Base-by-base conservation (phyloP, 2,888 invertebrate species). In the Onchidella celtica region DNA sequence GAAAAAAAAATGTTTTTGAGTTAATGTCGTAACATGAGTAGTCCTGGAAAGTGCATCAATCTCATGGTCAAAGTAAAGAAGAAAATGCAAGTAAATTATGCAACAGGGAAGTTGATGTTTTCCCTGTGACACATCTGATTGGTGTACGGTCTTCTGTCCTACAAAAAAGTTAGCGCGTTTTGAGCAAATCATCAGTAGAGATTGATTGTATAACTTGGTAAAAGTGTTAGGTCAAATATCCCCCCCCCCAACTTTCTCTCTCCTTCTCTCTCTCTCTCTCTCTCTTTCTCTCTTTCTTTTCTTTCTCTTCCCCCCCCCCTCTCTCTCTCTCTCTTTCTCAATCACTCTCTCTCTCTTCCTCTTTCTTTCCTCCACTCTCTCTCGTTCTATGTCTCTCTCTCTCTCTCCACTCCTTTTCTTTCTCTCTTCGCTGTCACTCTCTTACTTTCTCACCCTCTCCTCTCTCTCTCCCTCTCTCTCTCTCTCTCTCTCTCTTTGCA, bases 191-290 rank as follows among this genome's bases (percentile, higher is more conserved):
- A n/a, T n/a, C n/a, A n/a, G n/a, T n/a, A n/a, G n/a, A n/a, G n/a
- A n/a, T n/a, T n/a, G n/a, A n/a, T n/a, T n/a, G n/a, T n/a, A n/a
- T n/a, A n/a, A n/a, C n/a, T n/a, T n/a, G n/a, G n/a, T n/a, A n/a
- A n/a, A n/a, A n/a, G n/a, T n/a, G n/a, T n/a, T n/a, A n/a, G n/a
- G n/a, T n/a, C n/a, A n/a, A n/a, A n/a, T n/a, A n/a, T 47, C 47
- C 61, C 59, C 61, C 11, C 57, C 74, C 57, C 34, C 32, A 27
- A 63, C 63, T 76, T 32, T 65, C 24, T 65, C 21, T 76, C 63
- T 76, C 40, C 36, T 21, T 34, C 59, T 27, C 14, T 55, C 34
- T 61, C 6, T 34, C 24, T 61, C 3, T 74, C 36, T 34, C 11
- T 61, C 36, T 74, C 61, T 61, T n/a, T 74, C 11, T 47, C 9